Evolutionary conservation across 2,797 vertebrate species (phyloP).

Genomic region (Poeciliopsis presidionis): DNA sequence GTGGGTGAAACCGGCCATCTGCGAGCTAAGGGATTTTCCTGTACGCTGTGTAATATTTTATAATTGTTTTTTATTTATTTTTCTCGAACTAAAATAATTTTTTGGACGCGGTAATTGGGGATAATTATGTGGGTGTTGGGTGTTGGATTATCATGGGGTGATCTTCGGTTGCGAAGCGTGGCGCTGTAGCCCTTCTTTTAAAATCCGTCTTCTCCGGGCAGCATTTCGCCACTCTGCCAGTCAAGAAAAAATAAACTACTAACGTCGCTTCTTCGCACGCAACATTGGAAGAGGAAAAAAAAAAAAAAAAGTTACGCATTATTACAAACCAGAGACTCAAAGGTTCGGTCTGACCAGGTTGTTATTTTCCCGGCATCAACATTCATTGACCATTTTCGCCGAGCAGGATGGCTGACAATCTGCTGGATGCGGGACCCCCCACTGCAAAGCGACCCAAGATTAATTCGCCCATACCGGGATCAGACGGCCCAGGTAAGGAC

Average conservation of each 20-base stretch:
- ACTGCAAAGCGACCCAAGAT: constrained; percentile 96
- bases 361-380: constrained; percentile 34
- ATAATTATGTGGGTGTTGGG: constrained; percentile 88
- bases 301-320: constrained; percentile 44
- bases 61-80: constrained; percentile 75
- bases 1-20: constrained; percentile 69
- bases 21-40: constrained; percentile 59
- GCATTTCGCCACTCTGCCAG: constrained; percentile 71
- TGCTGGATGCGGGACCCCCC: constrained; percentile 95
- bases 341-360: constrained; percentile 37
- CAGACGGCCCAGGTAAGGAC: constrained; percentile 92
- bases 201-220: constrained; percentile 67
- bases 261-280: constrained; percentile 51
- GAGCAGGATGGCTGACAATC: constrained; percentile 93
- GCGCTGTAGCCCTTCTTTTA: constrained; percentile 92
- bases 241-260: constrained; percentile 48
- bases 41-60: constrained; percentile 70
- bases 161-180: constrained; percentile 88
- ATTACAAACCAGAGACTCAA: constrained; percentile 22
- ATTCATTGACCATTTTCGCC: constrained; percentile 38
- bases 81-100: constrained; percentile 68
- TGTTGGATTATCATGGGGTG: constrained; percentile 89
- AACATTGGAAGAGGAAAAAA: constrained; percentile 10
- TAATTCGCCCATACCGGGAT: constrained; percentile 91
- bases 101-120: constrained; percentile 73